Conservation (phyloP, 2,888 invertebrate species). For the Cheilosia variabilis region DNA sequence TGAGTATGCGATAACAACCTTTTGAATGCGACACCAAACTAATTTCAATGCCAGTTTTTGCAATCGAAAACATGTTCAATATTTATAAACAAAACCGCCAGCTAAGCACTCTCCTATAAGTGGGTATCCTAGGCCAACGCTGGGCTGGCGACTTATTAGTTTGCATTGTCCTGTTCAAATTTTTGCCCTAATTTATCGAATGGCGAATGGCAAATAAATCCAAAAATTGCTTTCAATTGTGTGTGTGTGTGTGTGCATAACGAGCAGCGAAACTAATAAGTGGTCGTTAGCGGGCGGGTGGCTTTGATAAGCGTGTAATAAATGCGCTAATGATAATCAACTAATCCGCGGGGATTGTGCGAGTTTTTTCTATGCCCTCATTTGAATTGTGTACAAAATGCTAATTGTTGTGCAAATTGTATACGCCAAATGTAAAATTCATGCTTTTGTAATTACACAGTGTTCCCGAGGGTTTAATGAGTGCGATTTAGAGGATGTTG, state of each 20-base stretch:
- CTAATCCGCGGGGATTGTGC: slow-evolving; percentile 55
- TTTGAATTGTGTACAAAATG: slow-evolving; percentile 45
- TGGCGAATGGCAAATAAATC: slow-evolving; percentile 61
- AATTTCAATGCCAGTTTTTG: slow-evolving; percentile 53
- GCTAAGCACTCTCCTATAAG: slow-evolving; percentile 49
- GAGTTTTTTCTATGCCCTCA: slow-evolving; percentile 4
- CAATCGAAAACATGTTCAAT: slow-evolving; percentile 51
- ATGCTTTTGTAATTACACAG: slow-evolving; percentile 39
- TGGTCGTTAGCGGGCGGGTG: slow-evolving; percentile 20
- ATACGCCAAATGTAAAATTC: slow-evolving; percentile 47
- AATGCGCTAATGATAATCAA: slow-evolving; percentile 60
- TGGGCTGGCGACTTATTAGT: slow-evolving; percentile 41
- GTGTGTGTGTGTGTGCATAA: slow-evolving; percentile 27
- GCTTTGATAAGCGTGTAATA: slow-evolving; percentile 59
- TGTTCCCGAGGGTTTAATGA: slow-evolving; percentile 37
- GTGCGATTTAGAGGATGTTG: slow-evolving; percentile 4
- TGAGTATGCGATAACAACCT: slow-evolving; percentile 11
- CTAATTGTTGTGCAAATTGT: slow-evolving; percentile 60
- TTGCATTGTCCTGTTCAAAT: slow-evolving; percentile 34
- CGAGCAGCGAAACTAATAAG: slow-evolving; percentile 57
- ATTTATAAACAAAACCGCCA: slow-evolving; percentile 56
- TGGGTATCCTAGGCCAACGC: background rate
- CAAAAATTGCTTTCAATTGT: slow-evolving; percentile 45
- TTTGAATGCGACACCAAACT: slow-evolving; percentile 12
- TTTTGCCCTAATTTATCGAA: slow-evolving; percentile 49